These are phyloP conservation scores for Thunnus maccoyii DNA, from an alignment of 2,113 vertebrate genomes.

Conservation along the genomic window DNA sequence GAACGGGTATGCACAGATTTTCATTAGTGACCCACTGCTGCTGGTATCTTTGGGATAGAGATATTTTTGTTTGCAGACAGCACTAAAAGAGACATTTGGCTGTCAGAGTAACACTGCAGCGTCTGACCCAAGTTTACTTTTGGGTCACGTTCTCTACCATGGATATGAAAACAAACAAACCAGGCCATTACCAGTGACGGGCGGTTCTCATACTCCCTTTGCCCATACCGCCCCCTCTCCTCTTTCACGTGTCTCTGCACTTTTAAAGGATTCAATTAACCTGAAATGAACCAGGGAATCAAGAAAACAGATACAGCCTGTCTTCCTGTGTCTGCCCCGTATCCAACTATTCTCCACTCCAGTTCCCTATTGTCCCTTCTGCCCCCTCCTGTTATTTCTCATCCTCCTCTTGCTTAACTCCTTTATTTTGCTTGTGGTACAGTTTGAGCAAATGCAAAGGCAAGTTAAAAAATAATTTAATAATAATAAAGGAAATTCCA, in stretches of 20 bases:
- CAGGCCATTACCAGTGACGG: slow-evolving; percentile 65
- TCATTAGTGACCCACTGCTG: slow-evolving; percentile 28
- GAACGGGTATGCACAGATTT: slow-evolving; percentile 20
- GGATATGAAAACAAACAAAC: slow-evolving; percentile 79
- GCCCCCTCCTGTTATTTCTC: slow-evolving; percentile 23
- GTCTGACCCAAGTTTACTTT: slow-evolving; percentile 65
- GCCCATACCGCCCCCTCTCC: slow-evolving; percentile 38
- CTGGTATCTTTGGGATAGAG: slow-evolving; percentile 5
- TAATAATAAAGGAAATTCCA: not conserved
- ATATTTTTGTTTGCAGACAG: slow-evolving; percentile 48
- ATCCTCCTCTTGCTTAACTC: slow-evolving; percentile 38
- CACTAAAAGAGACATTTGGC: slow-evolving; percentile 35
- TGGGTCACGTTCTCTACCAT: slow-evolving; percentile 67
- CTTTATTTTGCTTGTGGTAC: slow-evolving; percentile 34
- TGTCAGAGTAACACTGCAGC: slow-evolving; percentile 55
- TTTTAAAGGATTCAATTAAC: slow-evolving; percentile 78
- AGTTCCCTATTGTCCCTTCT: slow-evolving; percentile 33
- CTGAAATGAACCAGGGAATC: slow-evolving; percentile 69
- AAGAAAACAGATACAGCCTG: slow-evolving; percentile 51
- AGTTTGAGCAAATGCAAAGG: slow-evolving; percentile 26
- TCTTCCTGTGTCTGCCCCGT: slow-evolving; percentile 48
- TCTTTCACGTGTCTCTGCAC: slow-evolving; percentile 71
- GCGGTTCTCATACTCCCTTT: slow-evolving; percentile 47
- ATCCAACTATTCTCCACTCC: slow-evolving; percentile 56
- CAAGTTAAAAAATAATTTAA: not conserved